Evolutionary conservation across 2,888 invertebrate genomes (phyloP).

Genomic region (Polyommatus icarus): DNA sequence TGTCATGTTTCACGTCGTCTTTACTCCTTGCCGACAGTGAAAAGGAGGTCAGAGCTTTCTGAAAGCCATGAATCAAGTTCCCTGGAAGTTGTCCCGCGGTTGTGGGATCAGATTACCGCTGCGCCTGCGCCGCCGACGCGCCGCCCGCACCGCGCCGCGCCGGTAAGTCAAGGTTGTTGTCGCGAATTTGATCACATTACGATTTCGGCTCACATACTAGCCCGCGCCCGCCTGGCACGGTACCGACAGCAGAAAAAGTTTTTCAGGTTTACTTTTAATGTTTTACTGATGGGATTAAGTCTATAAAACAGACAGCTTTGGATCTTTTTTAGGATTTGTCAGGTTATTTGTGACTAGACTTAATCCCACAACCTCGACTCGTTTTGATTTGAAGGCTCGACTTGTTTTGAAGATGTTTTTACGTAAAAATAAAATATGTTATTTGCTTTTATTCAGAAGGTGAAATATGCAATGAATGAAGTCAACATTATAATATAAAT

Average conservation of each 20-base stretch:
- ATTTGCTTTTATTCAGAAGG: too few relatives aligned
- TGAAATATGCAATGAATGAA: too few relatives aligned
- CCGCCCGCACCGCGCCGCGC: conserved; percentile 33
- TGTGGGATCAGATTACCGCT: conserved; percentile 8
- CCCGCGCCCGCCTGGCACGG: conserved; percentile 46
- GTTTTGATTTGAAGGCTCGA: too few relatives aligned
- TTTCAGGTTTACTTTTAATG: not conserved
- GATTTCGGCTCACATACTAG: conserved; percentile 55
- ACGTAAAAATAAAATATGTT: too few relatives aligned
- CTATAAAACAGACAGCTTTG: too few relatives aligned
- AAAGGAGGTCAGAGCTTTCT: conserved; percentile 19
- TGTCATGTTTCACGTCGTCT: not conserved
- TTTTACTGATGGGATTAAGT: too few relatives aligned
- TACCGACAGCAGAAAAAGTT: conserved; percentile 47
- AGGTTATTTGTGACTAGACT: too few relatives aligned
- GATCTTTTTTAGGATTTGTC: not conserved
- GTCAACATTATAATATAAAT: too few relatives aligned
- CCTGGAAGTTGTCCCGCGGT: not conserved
- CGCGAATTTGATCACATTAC: conserved; percentile 48
- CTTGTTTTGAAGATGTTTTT: too few relatives aligned
- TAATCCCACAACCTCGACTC: too few relatives aligned
- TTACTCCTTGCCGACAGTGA: not conserved
- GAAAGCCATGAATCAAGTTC: conserved; percentile 6
- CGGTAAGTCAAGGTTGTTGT: conserved; percentile 45
- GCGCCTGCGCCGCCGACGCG: not conserved